Evolutionary conservation across 2,888 invertebrate genomes (phyloP).

Genomic region (Diadegma fenestrale): DNA sequence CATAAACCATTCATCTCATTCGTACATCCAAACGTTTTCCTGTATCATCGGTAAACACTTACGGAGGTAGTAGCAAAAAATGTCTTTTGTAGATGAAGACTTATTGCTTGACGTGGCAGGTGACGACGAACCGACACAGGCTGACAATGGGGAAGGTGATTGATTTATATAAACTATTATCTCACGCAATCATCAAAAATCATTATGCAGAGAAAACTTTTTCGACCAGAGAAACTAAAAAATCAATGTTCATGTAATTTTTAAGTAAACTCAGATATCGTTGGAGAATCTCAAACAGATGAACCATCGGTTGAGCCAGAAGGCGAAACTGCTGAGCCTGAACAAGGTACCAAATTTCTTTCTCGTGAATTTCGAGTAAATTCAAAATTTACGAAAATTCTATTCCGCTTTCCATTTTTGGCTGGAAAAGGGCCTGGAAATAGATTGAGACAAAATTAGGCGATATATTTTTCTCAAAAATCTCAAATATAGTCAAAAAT

Average conservation of each 20-base stretch:
- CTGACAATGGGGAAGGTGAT: constrained; percentile 63
- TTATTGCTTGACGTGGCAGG: constrained; percentile 42
- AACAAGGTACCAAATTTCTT: constrained; percentile 50
- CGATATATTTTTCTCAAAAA: background rate
- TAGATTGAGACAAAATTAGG: background rate
- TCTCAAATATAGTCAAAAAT: background rate
- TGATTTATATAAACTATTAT: constrained; percentile 20
- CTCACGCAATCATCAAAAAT: background rate
- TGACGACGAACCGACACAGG: constrained; percentile 42
- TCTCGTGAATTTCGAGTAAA: background rate
- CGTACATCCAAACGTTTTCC: background rate
- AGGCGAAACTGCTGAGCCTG: constrained; percentile 16
- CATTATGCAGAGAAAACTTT: background rate
- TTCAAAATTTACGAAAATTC: background rate
- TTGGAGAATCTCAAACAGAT: constrained; percentile 49
- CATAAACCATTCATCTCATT: constrained; percentile 63
- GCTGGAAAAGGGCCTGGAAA: constrained; percentile 12
- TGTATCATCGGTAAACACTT: background rate
- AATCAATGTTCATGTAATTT: background rate
- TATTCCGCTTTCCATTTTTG: background rate
- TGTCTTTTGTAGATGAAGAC: constrained; percentile 65
- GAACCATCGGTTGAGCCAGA: constrained; percentile 36
- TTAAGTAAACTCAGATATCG: constrained; percentile 24
- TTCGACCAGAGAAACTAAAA: background rate
- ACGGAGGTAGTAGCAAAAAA: constrained; percentile 34